Percentiles rank a stretch among this genome's conserved stretches.
Evolutionary conservation across 1,140 invertebrate species (phyloP).

Genomic region (Acromyrmex heyeri): DNA sequence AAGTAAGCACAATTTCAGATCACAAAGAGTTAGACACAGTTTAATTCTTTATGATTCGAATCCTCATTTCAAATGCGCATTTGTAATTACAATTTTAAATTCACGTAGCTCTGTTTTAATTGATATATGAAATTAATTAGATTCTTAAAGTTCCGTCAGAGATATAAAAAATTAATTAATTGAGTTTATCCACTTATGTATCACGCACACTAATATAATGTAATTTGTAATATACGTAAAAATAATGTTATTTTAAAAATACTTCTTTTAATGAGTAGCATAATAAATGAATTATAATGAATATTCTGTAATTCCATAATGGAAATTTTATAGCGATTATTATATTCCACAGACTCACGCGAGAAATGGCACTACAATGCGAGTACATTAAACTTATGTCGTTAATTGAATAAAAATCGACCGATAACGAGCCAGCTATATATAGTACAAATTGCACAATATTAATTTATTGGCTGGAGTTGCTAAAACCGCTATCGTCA

Average conservation of each 20-base stretch:
- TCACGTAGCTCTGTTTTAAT: slow-evolving; percentile 13
- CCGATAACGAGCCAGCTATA: slow-evolving; percentile 23
- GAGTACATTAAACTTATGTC: slow-evolving; percentile 36
- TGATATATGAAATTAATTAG: slow-evolving; percentile 4
- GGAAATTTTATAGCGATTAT: background rate
- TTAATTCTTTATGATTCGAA: background rate
- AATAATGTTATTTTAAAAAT: slow-evolving; percentile 1
- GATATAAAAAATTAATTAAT: background rate
- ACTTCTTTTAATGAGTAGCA: background rate
- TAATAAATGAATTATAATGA: background rate
- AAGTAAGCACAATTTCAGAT: background rate
- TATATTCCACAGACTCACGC: background rate
- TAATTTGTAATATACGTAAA: background rate
- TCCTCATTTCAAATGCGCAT: background rate
- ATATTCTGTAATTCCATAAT: background rate
- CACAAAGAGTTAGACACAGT: background rate
- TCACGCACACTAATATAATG: background rate
- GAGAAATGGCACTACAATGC: slow-evolving; percentile 14
- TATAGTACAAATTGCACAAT: background rate
- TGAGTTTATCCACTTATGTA: background rate
- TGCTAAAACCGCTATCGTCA: background rate
- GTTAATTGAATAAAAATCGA: slow-evolving; percentile 52
- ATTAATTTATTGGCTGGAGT: background rate
- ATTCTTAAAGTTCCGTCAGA: too few relatives aligned
- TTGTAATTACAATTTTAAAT: slow-evolving; percentile 8